Base-by-base conservation (phyloP, 2,113 vertebrate species). In the Ranitomeya imitator region DNA sequence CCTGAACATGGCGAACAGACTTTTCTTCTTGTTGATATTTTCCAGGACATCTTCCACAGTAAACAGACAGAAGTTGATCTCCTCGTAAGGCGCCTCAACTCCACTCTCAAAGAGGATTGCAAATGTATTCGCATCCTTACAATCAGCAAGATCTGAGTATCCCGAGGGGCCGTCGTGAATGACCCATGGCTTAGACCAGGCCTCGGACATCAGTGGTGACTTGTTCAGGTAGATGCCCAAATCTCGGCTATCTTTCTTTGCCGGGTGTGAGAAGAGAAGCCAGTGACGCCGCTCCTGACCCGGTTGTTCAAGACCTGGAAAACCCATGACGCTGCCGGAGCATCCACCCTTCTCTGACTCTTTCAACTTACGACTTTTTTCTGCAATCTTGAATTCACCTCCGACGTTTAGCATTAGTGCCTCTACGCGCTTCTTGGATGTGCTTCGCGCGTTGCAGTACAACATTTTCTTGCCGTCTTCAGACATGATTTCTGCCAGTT, bases 191-290 rank as follows among this genome's bases (percentile, higher is more conserved):
- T 0, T 73, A 79, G 92, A 86, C 98, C 98, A 99, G 0, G 88
- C 88, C 0, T 74, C 91, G 0, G 19, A 85, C 13, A 93, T 93
- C 90, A 94, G 85, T 0, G 97, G 97, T 4, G 92, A 92, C 0
- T 92, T 92, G 91, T 97, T 98, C 26, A 98, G 87, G 3, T 97
- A 98, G 85, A 99, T 90, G 0, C 98, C 98, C 89, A 99, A 88
- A 89, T 97, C 92, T 0, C 88, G 67, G 7, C 97, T 95, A 0
- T 10, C 93, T 87, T 88, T 95, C 89, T 88, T 80, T 0, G 95
- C 94, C 4, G 98, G 97, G 76, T 99, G 98, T 9, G 97, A 96
- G 91, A 96, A 99, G 4, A 99, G 92, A 7, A 99, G 93, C 97
- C 97, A 98, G 0, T 93, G 90, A 3, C 54, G 3, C 6, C 2